These are phyloP conservation scores for Idaea biselata DNA, from an alignment of 2,888 invertebrate species.

Conservation along the genomic window DNA sequence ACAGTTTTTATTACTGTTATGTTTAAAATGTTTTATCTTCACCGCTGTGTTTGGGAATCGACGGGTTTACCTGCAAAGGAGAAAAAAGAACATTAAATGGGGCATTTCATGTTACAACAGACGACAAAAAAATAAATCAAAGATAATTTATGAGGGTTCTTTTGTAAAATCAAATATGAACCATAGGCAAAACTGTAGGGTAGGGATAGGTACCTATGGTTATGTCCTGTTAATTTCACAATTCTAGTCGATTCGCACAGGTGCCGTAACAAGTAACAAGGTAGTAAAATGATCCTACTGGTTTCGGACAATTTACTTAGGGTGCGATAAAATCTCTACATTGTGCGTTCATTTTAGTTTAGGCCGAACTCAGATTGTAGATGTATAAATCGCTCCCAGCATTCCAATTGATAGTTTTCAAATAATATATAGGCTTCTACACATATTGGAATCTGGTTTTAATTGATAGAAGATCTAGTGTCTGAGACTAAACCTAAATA, in stretches of 20 bases:
- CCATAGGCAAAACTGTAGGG: neutral
- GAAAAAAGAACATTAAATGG: neutral
- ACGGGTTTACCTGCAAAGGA: neutral
- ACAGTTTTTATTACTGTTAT: neutral
- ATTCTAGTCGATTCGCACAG: constrained; percentile 1
- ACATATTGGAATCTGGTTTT: too few relatives aligned
- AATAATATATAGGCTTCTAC: too few relatives aligned
- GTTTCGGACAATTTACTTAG: neutral
- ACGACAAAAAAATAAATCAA: neutral
- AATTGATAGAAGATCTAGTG: too few relatives aligned
- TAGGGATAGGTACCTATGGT: neutral
- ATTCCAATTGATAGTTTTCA: neutral
- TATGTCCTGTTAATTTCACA: neutral
- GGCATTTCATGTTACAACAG: neutral
- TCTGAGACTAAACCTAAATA: too few relatives aligned
- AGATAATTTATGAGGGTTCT: neutral
- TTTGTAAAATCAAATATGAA: neutral
- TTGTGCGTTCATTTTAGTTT: neutral
- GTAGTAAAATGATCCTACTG: neutral
- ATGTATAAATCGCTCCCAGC: neutral
- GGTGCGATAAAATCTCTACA: constrained; percentile 3
- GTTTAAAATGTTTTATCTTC: constrained; percentile 10
- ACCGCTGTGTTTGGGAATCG: neutral
- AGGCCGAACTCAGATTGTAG: neutral
- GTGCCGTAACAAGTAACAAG: neutral